Percentiles rank a stretch among this genome's conserved stretches.
Conservation (phyloP, 2,113 vertebrate genomes). For the Anseranas semipalmata region DNA sequence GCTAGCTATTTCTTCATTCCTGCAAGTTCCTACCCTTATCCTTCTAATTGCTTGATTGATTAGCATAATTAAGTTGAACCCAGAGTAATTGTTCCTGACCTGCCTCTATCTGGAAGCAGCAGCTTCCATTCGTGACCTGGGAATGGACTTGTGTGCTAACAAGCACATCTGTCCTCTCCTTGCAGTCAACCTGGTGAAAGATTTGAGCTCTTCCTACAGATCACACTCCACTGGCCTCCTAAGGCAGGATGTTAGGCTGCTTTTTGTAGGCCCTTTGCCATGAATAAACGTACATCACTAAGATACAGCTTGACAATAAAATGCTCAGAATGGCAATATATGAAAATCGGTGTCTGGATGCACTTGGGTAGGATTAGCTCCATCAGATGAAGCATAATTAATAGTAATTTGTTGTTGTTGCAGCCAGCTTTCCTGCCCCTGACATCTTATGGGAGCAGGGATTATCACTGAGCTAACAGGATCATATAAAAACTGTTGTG, state of each 20-base stretch:
- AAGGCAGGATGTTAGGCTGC: background rate
- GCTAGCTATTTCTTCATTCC: background rate
- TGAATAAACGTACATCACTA: background rate
- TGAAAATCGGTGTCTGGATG: background rate
- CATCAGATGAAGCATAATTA: slow-evolving; percentile 2
- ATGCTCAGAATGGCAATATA: background rate
- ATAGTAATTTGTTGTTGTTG: background rate
- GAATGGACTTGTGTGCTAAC: background rate
- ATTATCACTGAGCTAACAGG: background rate
- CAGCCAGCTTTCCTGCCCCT: background rate
- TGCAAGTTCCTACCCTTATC: background rate
- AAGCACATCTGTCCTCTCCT: background rate
- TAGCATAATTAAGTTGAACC: background rate
- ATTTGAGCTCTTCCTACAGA: background rate
- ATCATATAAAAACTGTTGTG: background rate
- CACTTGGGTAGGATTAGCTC: background rate
- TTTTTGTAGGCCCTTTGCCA: background rate
- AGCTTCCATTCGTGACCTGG: background rate
- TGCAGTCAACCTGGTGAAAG: background rate
- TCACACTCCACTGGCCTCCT: background rate
- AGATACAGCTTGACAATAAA: slow-evolving; percentile 2
- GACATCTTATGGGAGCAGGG: background rate
- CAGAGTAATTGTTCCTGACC: background rate
- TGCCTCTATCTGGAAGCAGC: background rate
- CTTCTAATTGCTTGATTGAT: background rate